A percentile compares a stretch with the other conserved stretches of the same genome.
Evolutionary conservation across 2,113 vertebrate species (phyloP).

Genomic region (Dascyllus trimaculatus): DNA sequence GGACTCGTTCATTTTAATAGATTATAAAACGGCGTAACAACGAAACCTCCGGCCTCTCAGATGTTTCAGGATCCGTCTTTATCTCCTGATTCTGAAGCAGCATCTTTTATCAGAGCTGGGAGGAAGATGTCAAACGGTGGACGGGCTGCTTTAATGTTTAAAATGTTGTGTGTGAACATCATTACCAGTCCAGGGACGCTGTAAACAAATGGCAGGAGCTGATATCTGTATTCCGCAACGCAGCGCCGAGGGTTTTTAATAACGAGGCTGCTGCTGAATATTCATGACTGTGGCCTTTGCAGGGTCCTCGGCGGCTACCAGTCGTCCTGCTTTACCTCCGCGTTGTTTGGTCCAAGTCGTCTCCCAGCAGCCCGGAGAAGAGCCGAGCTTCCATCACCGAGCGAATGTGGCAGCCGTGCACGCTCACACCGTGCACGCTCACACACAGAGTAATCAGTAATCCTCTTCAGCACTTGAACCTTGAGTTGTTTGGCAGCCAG

Average conservation of each 20-base stretch:
- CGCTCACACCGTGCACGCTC: neutral
- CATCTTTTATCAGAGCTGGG: no score
- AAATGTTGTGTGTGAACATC: slow-evolving; percentile 7
- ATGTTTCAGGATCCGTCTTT: no score
- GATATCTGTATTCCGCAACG: slow-evolving; percentile 68
- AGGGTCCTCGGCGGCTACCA: slow-evolving; percentile 54
- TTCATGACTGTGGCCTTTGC: slow-evolving; percentile 77
- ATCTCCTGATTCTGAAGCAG: no score
- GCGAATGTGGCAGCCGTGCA: slow-evolving; percentile 44
- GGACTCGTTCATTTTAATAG: no score
- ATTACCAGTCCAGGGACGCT: neutral
- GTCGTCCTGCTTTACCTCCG: slow-evolving; percentile 50
- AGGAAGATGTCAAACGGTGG: no score
- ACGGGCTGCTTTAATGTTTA: slow-evolving; percentile 21
- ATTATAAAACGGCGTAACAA: no score
- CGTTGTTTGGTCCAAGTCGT: slow-evolving; percentile 62
- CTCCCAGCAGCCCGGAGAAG: slow-evolving; percentile 30
- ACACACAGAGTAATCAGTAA: slow-evolving; percentile 58
- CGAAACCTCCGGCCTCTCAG: no score
- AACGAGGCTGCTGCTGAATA: slow-evolving; percentile 72
- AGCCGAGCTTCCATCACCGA: slow-evolving; percentile 54
- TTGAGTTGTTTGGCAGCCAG: slow-evolving; percentile 67
- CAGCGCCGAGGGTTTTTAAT: slow-evolving; percentile 63
- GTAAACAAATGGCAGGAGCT: slow-evolving; percentile 43
- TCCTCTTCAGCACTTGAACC: slow-evolving; percentile 66